Evolutionary conservation across 2,113 vertebrate species (phyloP).

Genomic region (Varanus komodoensis): DNA sequence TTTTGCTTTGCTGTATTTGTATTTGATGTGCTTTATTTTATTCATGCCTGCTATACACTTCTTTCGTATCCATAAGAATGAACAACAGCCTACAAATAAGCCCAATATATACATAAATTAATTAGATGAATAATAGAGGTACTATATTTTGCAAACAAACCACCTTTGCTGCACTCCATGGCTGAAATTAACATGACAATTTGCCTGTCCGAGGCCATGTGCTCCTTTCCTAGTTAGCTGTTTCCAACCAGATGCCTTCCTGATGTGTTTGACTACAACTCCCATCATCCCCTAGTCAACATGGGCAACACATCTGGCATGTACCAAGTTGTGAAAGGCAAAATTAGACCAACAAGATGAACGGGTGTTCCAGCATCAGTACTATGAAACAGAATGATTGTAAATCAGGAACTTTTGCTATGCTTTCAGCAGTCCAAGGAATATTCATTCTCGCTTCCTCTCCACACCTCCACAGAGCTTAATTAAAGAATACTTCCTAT

Average conservation of each 20-base stretch:
- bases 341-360: constrained; percentile 13
- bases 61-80: too few species aligned
- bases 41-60: too few species aligned
- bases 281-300: too few species aligned
- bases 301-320: too few species aligned
- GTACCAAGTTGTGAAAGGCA: too few species aligned
- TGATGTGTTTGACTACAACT: too few species aligned
- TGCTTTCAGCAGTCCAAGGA: constrained; percentile 65
- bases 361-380: constrained; percentile 52
- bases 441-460: constrained; percentile 36
- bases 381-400: constrained; percentile 64
- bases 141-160: not conserved
- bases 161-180: constrained; percentile 21
- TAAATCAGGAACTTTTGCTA: constrained; percentile 66
- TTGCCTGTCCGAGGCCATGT: constrained; percentile 28
- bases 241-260: too few species aligned
- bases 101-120: too few species aligned
- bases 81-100: too few species aligned
- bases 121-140: not conserved
- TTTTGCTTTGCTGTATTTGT: not conserved
- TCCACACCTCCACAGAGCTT: constrained; percentile 68
- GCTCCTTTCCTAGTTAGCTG: constrained; percentile 63
- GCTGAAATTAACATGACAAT: not conserved
- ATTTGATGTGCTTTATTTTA: too few species aligned
- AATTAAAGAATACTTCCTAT: constrained; percentile 74